A percentile compares a stretch with the other conserved stretches of the same genome.
Evolutionary conservation across 2,888 invertebrate species (phyloP).

Genomic region (Cheilosia vernalis): DNA sequence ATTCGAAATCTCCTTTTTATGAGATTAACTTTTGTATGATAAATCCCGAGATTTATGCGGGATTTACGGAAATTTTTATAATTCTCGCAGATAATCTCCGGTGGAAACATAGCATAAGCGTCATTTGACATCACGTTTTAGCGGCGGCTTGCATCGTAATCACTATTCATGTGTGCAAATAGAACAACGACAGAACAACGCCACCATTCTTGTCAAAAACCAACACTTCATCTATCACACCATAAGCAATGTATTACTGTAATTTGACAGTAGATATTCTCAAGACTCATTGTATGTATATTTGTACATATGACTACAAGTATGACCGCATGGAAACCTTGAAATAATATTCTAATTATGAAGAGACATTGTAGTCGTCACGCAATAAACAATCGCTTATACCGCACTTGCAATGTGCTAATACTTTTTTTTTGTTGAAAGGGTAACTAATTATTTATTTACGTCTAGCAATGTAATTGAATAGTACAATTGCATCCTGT

Average conservation of each 20-base stretch:
- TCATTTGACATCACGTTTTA: no score
- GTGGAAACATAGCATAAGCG: no score
- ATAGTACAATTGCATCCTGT: no score
- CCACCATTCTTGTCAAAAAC: not conserved
- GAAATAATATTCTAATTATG: not conserved
- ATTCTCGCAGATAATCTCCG: no score
- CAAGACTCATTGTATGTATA: no score
- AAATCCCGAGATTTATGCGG: no score
- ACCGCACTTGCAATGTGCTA: not conserved
- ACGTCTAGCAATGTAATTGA: not conserved
- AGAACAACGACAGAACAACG: not conserved
- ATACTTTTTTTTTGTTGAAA: not conserved
- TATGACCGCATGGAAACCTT: not conserved
- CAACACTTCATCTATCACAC: not conserved
- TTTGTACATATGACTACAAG: not conserved
- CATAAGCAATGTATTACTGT: not conserved
- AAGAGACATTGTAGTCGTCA: not conserved
- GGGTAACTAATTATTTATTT: conserved; percentile 3
- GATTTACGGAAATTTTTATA: no score
- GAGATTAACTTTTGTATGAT: no score
- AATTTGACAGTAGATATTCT: not conserved
- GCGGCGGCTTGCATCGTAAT: no score
- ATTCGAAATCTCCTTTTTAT: no score
- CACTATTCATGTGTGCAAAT: no score
- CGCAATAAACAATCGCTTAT: not conserved